These are phyloP conservation scores for Heliangelus exortis DNA, from an alignment of 2,797 vertebrate species.

Conservation along the genomic window DNA sequence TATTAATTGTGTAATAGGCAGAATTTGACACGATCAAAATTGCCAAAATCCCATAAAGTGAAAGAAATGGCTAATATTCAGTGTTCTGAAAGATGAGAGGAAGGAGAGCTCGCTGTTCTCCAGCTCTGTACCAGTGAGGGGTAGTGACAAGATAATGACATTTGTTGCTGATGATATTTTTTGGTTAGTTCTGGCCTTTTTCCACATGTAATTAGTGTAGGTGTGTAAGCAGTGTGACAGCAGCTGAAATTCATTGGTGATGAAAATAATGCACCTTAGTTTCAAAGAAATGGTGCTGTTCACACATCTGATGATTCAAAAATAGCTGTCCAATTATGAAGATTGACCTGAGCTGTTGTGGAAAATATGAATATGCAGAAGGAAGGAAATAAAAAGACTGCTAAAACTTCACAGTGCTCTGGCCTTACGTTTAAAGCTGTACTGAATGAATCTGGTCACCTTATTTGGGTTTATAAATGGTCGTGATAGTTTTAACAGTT, in stretches of 20 bases:
- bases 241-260: neutral
- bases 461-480: neutral
- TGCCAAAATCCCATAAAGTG: neutral
- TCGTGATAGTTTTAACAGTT: neutral
- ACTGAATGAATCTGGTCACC: neutral
- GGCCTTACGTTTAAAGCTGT: neutral
- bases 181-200: neutral
- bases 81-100: neutral
- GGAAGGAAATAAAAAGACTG: neutral
- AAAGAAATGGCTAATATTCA: neutral
- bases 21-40: neutral
- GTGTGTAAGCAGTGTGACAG: neutral
- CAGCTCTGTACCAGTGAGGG: neutral
- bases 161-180: neutral
- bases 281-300: neutral
- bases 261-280: neutral
- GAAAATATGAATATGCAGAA: neutral
- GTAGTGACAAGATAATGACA: neutral
- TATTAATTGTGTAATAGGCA: neutral
- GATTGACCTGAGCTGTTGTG: neutral
- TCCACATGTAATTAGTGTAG: neutral
- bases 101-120: neutral
- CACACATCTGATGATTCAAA: neutral
- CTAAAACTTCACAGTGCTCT: neutral
- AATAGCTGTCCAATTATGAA: neutral